Evolutionary conservation across 2,113 vertebrate species (phyloP).

Genomic region (Saiga tatarica): DNA sequence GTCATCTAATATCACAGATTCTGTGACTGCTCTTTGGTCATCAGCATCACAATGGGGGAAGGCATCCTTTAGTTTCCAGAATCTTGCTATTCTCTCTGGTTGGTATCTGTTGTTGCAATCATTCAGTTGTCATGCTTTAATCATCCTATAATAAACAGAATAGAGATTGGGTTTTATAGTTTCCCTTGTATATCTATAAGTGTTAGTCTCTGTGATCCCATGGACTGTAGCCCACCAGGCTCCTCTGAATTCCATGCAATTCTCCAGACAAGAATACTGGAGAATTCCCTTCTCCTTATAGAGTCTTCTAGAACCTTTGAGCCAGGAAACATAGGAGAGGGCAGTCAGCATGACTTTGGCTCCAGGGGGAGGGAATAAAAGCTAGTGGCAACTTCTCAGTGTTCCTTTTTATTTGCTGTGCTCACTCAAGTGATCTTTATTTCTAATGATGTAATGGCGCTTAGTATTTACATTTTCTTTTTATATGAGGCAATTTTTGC

Average conservation of each 20-base stretch:
- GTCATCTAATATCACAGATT: neutral
- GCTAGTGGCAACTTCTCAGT: neutral
- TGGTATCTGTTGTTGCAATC: neutral
- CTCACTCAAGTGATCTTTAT: neutral
- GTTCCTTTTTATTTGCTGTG: neutral
- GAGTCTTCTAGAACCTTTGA: neutral
- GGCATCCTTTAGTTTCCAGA: neutral
- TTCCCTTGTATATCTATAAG: neutral
- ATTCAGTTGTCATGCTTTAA: neutral
- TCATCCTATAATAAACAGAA: neutral
- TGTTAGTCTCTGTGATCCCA: neutral
- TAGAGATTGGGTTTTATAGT: neutral
- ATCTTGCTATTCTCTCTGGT: neutral
- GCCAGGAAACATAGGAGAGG: neutral
- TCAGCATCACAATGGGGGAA: neutral
- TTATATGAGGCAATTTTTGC: neutral
- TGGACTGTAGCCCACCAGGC: neutral
- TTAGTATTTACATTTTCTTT: neutral
- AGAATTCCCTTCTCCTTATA: neutral
- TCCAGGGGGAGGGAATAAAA: neutral
- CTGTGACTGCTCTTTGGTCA: neutral
- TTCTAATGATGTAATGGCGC: neutral
- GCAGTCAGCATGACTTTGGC: neutral
- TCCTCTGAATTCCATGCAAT: neutral
- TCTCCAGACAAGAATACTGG: neutral